phyloP scores from a whole-genome alignment of 2,888 invertebrate species.

The Synanthedon tipuliformis region DNA sequence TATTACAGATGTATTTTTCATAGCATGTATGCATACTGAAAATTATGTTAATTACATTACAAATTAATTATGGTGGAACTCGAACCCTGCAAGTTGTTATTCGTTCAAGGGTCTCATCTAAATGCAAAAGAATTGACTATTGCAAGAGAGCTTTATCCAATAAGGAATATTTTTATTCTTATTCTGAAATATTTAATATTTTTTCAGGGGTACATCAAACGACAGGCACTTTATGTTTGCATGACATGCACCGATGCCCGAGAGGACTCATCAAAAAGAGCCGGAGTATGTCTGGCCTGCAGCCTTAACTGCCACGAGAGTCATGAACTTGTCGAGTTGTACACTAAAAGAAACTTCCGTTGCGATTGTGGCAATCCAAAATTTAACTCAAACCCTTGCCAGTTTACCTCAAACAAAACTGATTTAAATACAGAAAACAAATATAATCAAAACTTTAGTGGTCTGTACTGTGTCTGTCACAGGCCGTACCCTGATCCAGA shows the following conservation, averaged over 20 bases:
- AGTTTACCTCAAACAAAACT: constrained; percentile 73
- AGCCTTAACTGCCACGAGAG: constrained; percentile 94
- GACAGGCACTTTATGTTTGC: constrained; percentile 96
- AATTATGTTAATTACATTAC: too few relatives aligned
- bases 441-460: constrained; percentile 96
- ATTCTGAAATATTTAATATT: constrained; percentile 2
- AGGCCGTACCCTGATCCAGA: constrained; percentile 96
- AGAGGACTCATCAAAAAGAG: constrained; percentile 70
- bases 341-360: constrained; percentile 94
- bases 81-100: too few relatives aligned
- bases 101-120: too few relatives aligned
- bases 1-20: too few relatives aligned
- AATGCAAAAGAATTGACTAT: background rate
- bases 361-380: constrained; percentile 95
- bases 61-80: too few relatives aligned
- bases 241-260: constrained; percentile 83
- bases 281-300: constrained; percentile 95
- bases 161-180: too few relatives aligned
- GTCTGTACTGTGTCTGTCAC: constrained; percentile 90
- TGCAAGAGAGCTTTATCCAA: background rate
- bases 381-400: constrained; percentile 77
- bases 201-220: constrained; percentile 86
- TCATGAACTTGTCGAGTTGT: constrained; percentile 94
- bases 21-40: too few relatives aligned
- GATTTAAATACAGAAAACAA: constrained; percentile 77